A percentile compares a stretch with the other conserved stretches of the same genome.
Evolutionary conservation across 2,797 vertebrate genomes (phyloP).

Genomic region (Urocyon cinereoargenteus): DNA sequence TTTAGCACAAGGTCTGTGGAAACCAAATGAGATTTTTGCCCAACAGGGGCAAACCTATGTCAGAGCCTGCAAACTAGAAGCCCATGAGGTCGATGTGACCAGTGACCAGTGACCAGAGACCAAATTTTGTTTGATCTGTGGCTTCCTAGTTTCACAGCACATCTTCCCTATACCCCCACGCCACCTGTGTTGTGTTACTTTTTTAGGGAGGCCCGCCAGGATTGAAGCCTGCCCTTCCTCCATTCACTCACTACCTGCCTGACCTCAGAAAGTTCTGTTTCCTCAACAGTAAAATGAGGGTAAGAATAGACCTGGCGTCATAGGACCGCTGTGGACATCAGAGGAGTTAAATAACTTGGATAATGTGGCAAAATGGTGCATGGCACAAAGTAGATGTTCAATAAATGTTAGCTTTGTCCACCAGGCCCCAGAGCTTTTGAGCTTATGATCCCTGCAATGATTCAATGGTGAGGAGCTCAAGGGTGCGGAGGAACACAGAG

Average conservation of each 20-base stretch:
- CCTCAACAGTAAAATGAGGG: not conserved
- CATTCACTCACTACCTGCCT: not conserved
- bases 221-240: not conserved
- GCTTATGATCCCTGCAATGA: not conserved
- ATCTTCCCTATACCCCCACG: accelerated
- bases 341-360: not conserved
- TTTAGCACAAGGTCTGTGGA: slow-evolving; percentile 5
- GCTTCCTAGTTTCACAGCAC: not conserved
- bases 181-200: accelerated
- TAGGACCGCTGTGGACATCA: not conserved
- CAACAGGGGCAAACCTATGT: not conserved
- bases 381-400: not conserved
- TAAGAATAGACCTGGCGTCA: not conserved
- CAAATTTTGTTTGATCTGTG: not conserved
- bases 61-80: not conserved
- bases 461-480: not conserved
- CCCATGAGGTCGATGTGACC: accelerated
- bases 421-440: not conserved
- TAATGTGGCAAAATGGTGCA: not conserved
- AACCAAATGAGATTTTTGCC: not conserved
- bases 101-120: not conserved
- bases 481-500: not conserved
- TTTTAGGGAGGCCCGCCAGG: not conserved
- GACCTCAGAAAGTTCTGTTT: not conserved
- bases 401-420: not conserved